Evolutionary conservation across 2,888 invertebrate species (phyloP).

Genomic region (Philopedon plagiatum): DNA sequence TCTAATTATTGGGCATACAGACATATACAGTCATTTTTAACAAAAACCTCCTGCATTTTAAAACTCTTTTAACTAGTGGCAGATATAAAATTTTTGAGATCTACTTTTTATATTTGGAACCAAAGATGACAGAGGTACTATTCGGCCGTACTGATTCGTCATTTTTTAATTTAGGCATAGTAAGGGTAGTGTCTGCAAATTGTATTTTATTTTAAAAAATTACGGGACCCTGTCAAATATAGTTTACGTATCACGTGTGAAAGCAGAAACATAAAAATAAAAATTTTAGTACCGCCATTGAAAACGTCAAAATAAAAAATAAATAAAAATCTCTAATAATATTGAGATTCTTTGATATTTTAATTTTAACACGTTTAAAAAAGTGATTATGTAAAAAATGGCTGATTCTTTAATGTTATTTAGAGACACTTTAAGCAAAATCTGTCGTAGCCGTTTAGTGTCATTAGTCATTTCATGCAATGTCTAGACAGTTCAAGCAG

Average conservation of each 20-base stretch:
- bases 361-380: background rate
- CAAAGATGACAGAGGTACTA: too few species aligned
- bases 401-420: background rate
- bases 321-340: slow-evolving; percentile 7
- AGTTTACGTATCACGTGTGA: too few species aligned
- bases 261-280: background rate
- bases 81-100: too few species aligned
- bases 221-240: too few species aligned
- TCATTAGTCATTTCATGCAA: too few species aligned
- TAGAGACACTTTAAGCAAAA: too few species aligned
- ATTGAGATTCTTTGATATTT: slow-evolving; percentile 4
- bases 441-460: too few species aligned
- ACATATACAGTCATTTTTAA: background rate
- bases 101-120: too few species aligned
- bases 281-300: background rate
- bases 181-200: too few species aligned
- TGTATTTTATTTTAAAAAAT: background rate
- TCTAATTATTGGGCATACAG: background rate
- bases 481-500: too few species aligned
- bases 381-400: background rate
- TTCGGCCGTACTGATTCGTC: too few species aligned
- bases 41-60: background rate
- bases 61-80: background rate
- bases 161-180: too few species aligned
- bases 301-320: background rate